phyloP scores from a whole-genome alignment of 2,113 vertebrate genomes.

The Scomber scombrus region DNA sequence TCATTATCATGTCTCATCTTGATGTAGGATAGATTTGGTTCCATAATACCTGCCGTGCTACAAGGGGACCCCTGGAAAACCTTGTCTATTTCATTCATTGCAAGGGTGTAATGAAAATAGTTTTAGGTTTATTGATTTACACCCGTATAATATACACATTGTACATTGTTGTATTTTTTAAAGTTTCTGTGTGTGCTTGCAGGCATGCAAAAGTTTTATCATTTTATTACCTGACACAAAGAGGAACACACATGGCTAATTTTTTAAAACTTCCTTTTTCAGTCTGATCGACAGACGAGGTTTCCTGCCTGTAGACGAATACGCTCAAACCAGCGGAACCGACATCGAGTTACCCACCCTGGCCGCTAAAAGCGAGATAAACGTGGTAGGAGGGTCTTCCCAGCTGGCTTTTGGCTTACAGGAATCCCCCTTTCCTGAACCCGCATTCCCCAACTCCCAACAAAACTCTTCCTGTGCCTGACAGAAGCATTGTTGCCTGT shows the following conservation, averaged over 20 bases:
- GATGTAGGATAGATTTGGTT: not conserved
- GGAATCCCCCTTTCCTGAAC: conserved; percentile 42
- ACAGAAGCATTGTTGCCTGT: conserved; percentile 55
- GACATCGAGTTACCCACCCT: conserved; percentile 81
- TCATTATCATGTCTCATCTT: not conserved
- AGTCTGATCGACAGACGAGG: conserved; percentile 96
- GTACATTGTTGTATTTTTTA: too few relatives aligned
- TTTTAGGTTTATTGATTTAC: too few relatives aligned
- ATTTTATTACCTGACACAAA: too few relatives aligned
- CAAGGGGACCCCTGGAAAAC: too few relatives aligned
- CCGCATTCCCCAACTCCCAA: conserved; percentile 32
- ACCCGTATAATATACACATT: too few relatives aligned
- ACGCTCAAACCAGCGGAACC: conserved; percentile 75
- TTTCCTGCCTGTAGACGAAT: conserved; percentile 86
- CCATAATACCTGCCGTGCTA: too few relatives aligned
- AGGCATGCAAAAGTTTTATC: too few relatives aligned
- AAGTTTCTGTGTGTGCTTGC: too few relatives aligned
- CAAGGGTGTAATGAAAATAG: too few relatives aligned
- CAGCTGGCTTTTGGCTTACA: conserved; percentile 66
- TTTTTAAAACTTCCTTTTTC: conserved; percentile 6
- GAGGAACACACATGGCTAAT: not conserved
- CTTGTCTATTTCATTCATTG: too few relatives aligned
- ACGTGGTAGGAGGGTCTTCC: conserved; percentile 90
- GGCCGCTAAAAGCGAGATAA: conserved; percentile 87
- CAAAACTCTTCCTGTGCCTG: conserved; percentile 42